These are phyloP conservation scores for Ara ararauna DNA, from an alignment of 2,797 vertebrate species.

Conservation along the genomic window DNA sequence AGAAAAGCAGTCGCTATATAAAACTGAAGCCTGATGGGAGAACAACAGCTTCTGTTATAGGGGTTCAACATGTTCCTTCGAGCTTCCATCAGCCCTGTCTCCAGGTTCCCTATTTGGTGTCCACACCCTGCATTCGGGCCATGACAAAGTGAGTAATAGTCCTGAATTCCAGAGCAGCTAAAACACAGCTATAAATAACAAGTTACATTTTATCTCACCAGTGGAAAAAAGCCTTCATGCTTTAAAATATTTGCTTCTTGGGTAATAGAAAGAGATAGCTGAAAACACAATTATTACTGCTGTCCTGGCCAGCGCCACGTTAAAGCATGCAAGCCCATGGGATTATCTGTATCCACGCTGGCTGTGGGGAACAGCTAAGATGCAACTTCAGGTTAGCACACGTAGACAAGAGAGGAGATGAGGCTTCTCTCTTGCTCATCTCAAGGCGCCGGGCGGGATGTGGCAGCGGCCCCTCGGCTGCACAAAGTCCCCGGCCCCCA, in stretches of 20 bases:
- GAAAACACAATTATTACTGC: background rate
- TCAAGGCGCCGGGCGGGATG: background rate
- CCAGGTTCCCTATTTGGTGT: background rate
- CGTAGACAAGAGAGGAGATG: accelerated
- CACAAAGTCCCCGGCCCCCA: background rate
- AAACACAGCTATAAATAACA: slow-evolving; percentile 52
- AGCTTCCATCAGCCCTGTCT: background rate
- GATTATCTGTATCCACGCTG: accelerated
- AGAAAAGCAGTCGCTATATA: background rate
- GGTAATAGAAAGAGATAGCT: background rate
- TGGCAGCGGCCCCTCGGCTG: background rate
- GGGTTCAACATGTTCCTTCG: background rate
- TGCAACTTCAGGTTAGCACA: background rate
- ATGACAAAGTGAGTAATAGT: slow-evolving; percentile 3
- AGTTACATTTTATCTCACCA: background rate
- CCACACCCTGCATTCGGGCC: background rate
- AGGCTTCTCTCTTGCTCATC: background rate
- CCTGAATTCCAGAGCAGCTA: slow-evolving; percentile 1
- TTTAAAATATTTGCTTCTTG: background rate
- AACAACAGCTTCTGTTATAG: accelerated
- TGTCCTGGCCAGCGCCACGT: background rate
- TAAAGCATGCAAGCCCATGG: background rate
- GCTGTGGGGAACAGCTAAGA: background rate
- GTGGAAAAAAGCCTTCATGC: background rate
- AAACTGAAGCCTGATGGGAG: background rate